Evolutionary conservation across 2,113 vertebrate species (phyloP), one percentile per base, ranked within the genome.

Genomic region (Bubo blakistoni): DNA sequence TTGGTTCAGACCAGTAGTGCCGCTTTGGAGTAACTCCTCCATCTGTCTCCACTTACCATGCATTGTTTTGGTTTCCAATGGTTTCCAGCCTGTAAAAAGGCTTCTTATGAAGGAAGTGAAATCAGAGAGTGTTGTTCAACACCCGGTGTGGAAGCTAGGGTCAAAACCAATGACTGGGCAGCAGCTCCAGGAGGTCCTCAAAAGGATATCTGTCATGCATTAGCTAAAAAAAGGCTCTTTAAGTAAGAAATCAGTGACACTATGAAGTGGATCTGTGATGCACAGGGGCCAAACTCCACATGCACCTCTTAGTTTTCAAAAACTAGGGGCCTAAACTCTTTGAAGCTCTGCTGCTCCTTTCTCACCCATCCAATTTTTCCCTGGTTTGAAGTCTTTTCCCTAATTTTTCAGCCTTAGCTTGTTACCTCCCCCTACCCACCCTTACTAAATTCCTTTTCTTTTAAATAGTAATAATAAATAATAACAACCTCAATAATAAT

Each of bases 211-310:
- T 51, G 17, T 34, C 46, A 59, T 61, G 19, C 30, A 52, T 11
- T 15, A 61, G 19, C 38, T 42, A 29, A 52, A 58, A 71, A 29
- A 61, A n/a, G 38, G 40, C 25, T 55, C 62, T 44, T 44, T 20
- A 49, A 20, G 29, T 32, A 40, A 49, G 21, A 36, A 26, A 49
- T 49, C 54, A 34, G n/a, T 40, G n/a, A 59, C 11, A 82, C 44
- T 2, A 2, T 70, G 44, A 59, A 40, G 27, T 49, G 13, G 6
- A 8, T 58, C 17, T 32, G 26, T 46, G 22, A 46, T 26, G 16
- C 27, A 40, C 29, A 34, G 3, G 3, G 24, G 18, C 44, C 44
- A 40, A 70, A 40, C 17, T 69, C 2, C 46, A 1, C 3, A 0
- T 82, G 11, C 8, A 51, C 8, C n/a, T 69, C 24, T 40, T 34